Base-by-base conservation (phyloP, 1,140 invertebrate genomes). In the Antheraea mylitta region DNA sequence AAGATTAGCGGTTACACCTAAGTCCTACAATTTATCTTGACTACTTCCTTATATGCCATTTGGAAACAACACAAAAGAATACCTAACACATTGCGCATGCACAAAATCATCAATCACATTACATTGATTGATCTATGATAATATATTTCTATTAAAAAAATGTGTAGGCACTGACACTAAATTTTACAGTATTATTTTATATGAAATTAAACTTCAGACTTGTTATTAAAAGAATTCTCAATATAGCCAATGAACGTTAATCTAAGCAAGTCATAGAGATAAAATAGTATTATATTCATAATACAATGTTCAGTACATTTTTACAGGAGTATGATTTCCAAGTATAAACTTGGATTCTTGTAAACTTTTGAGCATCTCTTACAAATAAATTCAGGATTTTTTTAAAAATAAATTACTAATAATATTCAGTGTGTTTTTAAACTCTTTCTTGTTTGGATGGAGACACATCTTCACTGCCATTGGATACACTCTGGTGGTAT, bases 401-500 rank as follows among this genome's bases (percentile, higher is more conserved):
- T 72, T 82, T 78, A 2, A 30, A n/a, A 82, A 64, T 80, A 77
- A 78, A 72, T 84, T 78, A 78, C 66, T 75, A 74, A 75, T 66
- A 62, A 74, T 67, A 75, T 72, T 70, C 66, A 19, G 36, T 36
- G 13, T 16, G 36, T 36, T 59, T 73, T 73, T 90, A 91, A 22
- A 92, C 88, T 80, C 87, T 79, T 73, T 93, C 91, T 75, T 92
- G 90, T 69, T 82, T 92, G 68, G 89, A 78, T 30, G 90, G 77
- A 45, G 90, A 86, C 10, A 92, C 80, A 81, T 93, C 91, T 73
- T 92, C 91, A 22, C 82, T 85, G 9, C 91, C 92, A 76, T 93
- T 93, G 38, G 91, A 77, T 64, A 93, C 91, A 89, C 91, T 93
- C 68, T 93, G 90, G 80, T 93, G 92, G 67, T 93, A 93, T 16